phyloP scores from a whole-genome alignment of 2,797 vertebrate genomes.

The Gallinago stenura region DNA sequence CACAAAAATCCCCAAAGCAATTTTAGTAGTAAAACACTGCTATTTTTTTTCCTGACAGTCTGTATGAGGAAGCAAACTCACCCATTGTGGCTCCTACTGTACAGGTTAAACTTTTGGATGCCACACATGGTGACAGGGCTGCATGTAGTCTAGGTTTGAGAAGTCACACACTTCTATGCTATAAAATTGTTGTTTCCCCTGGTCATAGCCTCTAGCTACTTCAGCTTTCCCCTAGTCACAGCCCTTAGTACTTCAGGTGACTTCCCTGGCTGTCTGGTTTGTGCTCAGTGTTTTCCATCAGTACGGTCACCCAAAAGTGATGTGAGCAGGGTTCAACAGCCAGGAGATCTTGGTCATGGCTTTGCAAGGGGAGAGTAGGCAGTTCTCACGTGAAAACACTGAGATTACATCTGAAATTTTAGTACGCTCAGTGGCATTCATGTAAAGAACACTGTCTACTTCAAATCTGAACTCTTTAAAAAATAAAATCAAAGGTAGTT shows the following conservation, averaged over 20 bases:
- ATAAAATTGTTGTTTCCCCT: background rate
- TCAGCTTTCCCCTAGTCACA: no score
- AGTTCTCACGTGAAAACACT: background rate
- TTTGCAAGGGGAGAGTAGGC: background rate
- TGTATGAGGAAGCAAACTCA: background rate
- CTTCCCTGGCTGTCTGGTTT: background rate
- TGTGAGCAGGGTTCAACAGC: fast-evolving
- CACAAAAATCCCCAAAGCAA: slow-evolving; percentile 27
- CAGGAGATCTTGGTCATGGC: background rate
- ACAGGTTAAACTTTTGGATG: background rate
- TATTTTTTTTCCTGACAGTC: background rate
- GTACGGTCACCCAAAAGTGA: background rate
- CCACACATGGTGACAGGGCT: background rate
- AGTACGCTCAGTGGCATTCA: background rate
- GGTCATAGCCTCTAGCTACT: background rate
- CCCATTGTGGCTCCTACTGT: background rate
- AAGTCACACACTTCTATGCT: background rate
- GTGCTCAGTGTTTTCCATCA: background rate
- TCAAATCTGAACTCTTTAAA: background rate
- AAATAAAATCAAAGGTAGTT: background rate
- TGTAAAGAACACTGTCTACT: background rate
- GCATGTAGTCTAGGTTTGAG: background rate
- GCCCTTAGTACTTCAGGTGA: background rate
- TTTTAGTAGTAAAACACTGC: slow-evolving; percentile 17
- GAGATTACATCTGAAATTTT: background rate